These are phyloP conservation scores for Nysson spinosus DNA, from an alignment of 2,888 invertebrate genomes.

Conservation along the genomic window DNA sequence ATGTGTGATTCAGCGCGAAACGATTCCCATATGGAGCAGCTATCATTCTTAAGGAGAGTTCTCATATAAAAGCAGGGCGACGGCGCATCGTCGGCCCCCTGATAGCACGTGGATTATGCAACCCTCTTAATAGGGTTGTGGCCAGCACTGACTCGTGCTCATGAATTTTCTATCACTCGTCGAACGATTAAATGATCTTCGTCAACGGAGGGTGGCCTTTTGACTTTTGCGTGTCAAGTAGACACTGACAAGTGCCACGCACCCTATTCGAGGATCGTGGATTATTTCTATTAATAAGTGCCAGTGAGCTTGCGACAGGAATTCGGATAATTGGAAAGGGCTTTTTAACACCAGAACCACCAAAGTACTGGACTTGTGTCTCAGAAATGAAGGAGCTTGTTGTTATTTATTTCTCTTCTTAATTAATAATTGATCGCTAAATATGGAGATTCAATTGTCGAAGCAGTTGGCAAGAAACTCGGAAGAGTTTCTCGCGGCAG, in stretches of 20 bases:
- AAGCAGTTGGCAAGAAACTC: neutral
- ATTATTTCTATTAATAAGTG: conserved; percentile 71
- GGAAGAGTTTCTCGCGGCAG: conserved; percentile 34
- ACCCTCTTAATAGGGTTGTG: conserved; percentile 58
- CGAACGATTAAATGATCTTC: conserved; percentile 69
- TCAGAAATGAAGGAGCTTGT: too few species aligned
- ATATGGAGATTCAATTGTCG: too few species aligned
- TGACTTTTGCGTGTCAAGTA: conserved; percentile 58
- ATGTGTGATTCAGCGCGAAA: conserved; percentile 64
- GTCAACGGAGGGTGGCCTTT: conserved; percentile 57
- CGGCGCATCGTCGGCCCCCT: conserved; percentile 40
- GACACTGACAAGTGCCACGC: conserved; percentile 52
- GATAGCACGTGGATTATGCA: conserved; percentile 32
- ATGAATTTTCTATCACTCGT: conserved; percentile 72
- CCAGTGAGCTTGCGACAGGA: neutral
- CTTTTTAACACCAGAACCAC: too few species aligned
- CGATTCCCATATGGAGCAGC: conserved; percentile 51
- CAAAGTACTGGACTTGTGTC: too few species aligned
- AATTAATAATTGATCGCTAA: too few species aligned
- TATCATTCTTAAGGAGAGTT: conserved; percentile 57
- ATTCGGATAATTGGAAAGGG: too few species aligned
- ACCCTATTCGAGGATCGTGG: conserved; percentile 53
- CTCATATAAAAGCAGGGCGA: conserved; percentile 47
- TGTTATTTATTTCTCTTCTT: too few species aligned
- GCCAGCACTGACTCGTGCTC: conserved; percentile 55